Evolutionary conservation across 1,140 invertebrate species (phyloP).

Genomic region (Babylonia areolata): DNA sequence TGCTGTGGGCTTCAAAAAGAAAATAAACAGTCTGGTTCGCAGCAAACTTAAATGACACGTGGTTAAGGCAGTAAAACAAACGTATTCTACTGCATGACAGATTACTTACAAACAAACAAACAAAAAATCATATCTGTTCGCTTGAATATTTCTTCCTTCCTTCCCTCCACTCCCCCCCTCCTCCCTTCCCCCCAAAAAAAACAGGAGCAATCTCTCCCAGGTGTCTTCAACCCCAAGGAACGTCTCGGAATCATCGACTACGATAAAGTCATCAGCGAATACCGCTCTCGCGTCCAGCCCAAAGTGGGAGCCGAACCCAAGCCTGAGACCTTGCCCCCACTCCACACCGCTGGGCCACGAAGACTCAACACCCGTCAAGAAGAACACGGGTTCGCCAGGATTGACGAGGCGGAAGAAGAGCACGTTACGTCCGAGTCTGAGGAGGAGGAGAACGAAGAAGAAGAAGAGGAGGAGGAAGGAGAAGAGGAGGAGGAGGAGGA

Average conservation of each 20-base stretch:
- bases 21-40: no score
- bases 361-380: not conserved
- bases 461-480: not conserved
- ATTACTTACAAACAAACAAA: no score
- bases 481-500: not conserved
- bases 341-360: not conserved
- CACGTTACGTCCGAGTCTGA: not conserved
- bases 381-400: no score
- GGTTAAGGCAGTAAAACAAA: no score
- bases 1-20: no score
- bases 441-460: not conserved
- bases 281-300: slow-evolving; percentile 45
- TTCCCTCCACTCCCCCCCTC: no score
- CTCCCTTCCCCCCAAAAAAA: not conserved
- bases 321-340: not conserved
- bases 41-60: no score
- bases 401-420: not conserved
- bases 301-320: not conserved
- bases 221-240: slow-evolving; percentile 50
- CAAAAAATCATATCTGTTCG: no score
- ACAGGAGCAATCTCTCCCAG: slow-evolving; percentile 59
- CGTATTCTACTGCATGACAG: no score
- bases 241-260: slow-evolving; percentile 59
- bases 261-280: slow-evolving; percentile 52
- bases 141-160: no score